Conservation (phyloP, 1,140 invertebrate genomes). For the Colletes gigas region DNA sequence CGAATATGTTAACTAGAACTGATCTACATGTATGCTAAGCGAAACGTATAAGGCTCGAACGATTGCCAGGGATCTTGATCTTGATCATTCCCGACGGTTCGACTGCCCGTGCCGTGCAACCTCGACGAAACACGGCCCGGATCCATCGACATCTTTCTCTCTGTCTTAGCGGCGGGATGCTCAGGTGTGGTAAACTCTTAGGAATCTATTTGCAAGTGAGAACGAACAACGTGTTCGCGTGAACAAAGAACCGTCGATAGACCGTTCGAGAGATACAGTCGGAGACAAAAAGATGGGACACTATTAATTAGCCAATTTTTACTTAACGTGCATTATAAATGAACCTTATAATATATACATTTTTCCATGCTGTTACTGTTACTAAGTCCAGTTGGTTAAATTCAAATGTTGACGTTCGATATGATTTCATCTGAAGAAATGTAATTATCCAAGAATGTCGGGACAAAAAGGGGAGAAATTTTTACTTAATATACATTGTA, state of each 20-base stretch:
- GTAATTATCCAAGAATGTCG: no score
- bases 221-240: constrained; percentile 36
- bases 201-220: constrained; percentile 46
- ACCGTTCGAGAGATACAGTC: constrained; percentile 1
- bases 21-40: constrained; percentile 46
- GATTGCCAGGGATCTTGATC: constrained; percentile 42
- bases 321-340: no score
- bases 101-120: constrained; percentile 6
- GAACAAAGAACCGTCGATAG: constrained; percentile 36
- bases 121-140: constrained; percentile 30
- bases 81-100: constrained; percentile 23
- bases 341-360: no score
- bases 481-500: no score
- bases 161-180: background rate
- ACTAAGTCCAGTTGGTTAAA: no score
- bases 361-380: no score
- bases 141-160: constrained; percentile 46
- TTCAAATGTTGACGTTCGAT: no score
- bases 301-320: no score
- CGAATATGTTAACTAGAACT: constrained; percentile 39
- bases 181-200: constrained; percentile 11
- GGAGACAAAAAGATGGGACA: no score
- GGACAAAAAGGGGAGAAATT: no score
- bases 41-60: constrained; percentile 36
- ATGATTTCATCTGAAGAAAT: no score